Percentiles rank a stretch among this genome's conserved stretches.
Evolutionary conservation across 2,797 vertebrate genomes (phyloP).

Genomic region (Loris lydekkerianus): DNA sequence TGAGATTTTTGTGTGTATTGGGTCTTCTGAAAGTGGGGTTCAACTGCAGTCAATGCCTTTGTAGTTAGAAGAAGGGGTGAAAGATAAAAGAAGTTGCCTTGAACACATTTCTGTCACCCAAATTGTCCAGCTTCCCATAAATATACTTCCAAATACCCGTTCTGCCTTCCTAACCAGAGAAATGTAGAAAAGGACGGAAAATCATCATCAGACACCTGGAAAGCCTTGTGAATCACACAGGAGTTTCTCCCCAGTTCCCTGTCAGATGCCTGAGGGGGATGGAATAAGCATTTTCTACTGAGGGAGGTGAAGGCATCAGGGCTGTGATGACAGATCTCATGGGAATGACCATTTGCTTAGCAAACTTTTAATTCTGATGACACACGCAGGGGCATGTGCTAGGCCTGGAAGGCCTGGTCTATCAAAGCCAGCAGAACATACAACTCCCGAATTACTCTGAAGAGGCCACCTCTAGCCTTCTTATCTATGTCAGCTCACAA

Average conservation of each 20-base stretch:
- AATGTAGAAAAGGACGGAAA: not conserved
- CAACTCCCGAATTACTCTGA: conserved; percentile 75
- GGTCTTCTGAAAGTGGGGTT: conserved; percentile 46
- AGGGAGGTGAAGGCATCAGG: not conserved
- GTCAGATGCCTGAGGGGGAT: not conserved
- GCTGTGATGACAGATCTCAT: not conserved
- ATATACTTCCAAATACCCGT: not conserved
- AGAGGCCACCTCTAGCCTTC: conserved; percentile 55
- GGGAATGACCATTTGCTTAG: conserved; percentile 56
- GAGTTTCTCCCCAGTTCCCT: not conserved
- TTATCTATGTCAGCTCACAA: conserved; percentile 69
- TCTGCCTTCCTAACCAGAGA: not conserved
- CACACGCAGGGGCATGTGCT: conserved; percentile 20
- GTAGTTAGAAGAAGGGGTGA: not conserved
- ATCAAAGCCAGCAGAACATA: conserved; percentile 68
- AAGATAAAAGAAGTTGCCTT: not conserved
- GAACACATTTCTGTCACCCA: not conserved
- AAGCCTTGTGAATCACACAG: not conserved
- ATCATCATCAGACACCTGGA: not conserved
- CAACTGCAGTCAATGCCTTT: not conserved
- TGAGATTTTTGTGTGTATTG: conserved; percentile 37
- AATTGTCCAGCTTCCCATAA: not conserved
- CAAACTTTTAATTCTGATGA: conserved; percentile 73
- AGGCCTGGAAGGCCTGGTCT: conserved; percentile 37
- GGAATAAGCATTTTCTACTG: not conserved